A percentile compares a stretch with the other conserved stretches of the same genome.
phyloP scores from a whole-genome alignment of 2,888 invertebrate genomes.

The Heliconius charithonia region DNA sequence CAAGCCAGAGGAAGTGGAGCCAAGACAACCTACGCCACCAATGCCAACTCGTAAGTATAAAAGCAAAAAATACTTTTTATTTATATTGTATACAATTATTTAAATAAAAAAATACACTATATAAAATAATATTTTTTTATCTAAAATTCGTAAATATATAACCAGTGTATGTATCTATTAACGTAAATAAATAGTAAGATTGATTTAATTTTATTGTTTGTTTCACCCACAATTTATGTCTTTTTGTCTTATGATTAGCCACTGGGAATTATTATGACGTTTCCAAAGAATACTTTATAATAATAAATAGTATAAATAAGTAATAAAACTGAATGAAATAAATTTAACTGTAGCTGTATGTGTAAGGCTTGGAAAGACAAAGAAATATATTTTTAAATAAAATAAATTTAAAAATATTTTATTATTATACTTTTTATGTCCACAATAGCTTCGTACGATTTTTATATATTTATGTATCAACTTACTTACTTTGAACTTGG shows the following conservation, averaged over 20 bases:
- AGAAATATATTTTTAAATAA: neutral
- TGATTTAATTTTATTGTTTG: neutral
- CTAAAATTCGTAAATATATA: neutral
- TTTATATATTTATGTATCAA: neutral
- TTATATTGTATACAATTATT: neutral
- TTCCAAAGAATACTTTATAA: neutral
- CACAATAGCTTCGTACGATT: neutral
- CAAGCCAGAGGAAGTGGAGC: conserved; percentile 51
- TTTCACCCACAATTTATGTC: neutral
- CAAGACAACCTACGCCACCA: conserved; percentile 42
- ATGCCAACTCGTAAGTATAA: conserved; percentile 35
- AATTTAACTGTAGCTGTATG: neutral
- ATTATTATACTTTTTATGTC: neutral
- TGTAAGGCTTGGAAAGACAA: neutral
- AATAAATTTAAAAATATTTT: neutral
- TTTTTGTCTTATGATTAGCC: neutral
- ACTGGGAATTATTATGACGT: neutral
- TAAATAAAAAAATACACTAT: neutral
- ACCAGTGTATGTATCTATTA: conserved; percentile 2
- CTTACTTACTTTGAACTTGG: neutral
- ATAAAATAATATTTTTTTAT: neutral
- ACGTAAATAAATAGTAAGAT: neutral
- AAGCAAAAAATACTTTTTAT: neutral
- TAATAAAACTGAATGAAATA: neutral
- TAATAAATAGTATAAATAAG: neutral